Conservation (phyloP, 2,888 invertebrate genomes). For the Drosophila fulvimacula region DNA sequence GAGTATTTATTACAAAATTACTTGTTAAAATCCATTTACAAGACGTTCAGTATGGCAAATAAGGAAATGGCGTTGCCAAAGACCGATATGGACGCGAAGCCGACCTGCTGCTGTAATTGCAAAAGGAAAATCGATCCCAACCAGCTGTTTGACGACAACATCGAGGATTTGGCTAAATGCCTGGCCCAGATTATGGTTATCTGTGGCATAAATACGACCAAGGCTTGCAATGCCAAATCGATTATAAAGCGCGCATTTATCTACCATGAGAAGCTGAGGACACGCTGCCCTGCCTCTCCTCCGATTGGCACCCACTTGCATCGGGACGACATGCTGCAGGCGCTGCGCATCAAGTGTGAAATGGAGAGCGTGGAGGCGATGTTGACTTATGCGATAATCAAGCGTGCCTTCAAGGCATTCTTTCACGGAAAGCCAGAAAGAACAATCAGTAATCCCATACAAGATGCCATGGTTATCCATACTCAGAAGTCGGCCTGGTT, state of each 20-base stretch:
- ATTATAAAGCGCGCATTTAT: slow-evolving; percentile 76
- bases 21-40: slow-evolving; percentile 30
- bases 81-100: background rate
- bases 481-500: slow-evolving; percentile 75
- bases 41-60: slow-evolving; percentile 25
- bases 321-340: slow-evolving; percentile 78
- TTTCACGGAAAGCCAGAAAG: slow-evolving; percentile 72
- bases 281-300: slow-evolving; percentile 47
- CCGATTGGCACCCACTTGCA: slow-evolving; percentile 57
- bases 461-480: slow-evolving; percentile 69
- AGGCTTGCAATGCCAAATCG: slow-evolving; percentile 71
- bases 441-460: slow-evolving; percentile 70
- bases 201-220: slow-evolving; percentile 79
- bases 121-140: slow-evolving; percentile 60
- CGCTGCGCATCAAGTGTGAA: slow-evolving; percentile 73
- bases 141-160: slow-evolving; percentile 69
- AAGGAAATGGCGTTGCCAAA: slow-evolving; percentile 9
- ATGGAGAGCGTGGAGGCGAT: slow-evolving; percentile 81
- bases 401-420: slow-evolving; percentile 82
- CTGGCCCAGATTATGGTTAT: slow-evolving; percentile 71
- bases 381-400: slow-evolving; percentile 78
- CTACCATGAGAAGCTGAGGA: slow-evolving; percentile 77
- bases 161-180: slow-evolving; percentile 66
- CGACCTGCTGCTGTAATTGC: slow-evolving; percentile 60
- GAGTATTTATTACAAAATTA: slow-evolving; percentile 38